These are phyloP conservation scores for Pteria penguin DNA, from an alignment of 2,888 invertebrate genomes.

Conservation along the genomic window DNA sequence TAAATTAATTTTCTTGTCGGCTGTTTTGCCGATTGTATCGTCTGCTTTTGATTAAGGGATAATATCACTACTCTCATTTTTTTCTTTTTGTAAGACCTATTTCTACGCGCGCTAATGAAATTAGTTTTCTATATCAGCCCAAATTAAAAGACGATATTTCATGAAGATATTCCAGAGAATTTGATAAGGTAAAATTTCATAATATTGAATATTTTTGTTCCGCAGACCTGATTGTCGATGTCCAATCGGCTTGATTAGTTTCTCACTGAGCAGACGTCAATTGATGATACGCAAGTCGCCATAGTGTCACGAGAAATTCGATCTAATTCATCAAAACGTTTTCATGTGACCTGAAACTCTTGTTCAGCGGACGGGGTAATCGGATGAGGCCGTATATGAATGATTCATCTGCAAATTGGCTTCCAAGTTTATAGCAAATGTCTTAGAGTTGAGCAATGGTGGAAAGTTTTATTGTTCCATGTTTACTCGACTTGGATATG, in stretches of 20 bases:
- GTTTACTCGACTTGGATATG: neutral
- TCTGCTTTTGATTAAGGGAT: neutral
- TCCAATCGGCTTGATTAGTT: conserved; percentile 40
- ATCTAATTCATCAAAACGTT: conserved; percentile 47
- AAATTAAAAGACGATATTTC: conserved; percentile 37
- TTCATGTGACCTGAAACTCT: conserved; percentile 4
- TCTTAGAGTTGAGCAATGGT: neutral
- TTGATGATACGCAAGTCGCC: conserved; percentile 26
- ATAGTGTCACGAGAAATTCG: conserved; percentile 37
- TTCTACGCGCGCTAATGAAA: conserved; percentile 24
- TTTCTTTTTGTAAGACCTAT: conserved; percentile 12
- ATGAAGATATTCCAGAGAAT: conserved; percentile 22
- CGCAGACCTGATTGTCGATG: conserved; percentile 28
- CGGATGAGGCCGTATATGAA: neutral
- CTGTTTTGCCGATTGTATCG: neutral
- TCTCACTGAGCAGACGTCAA: conserved; percentile 35
- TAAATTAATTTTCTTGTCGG: conserved; percentile 34
- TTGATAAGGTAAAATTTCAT: conserved; percentile 31
- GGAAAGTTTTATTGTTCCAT: neutral
- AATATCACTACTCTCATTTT: neutral
- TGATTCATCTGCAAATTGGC: neutral
- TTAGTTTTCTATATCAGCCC: neutral
- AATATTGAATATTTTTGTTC: conserved; percentile 42
- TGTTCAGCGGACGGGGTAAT: neutral
- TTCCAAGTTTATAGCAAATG: neutral